Conservation (phyloP, 2,113 vertebrate species). For the Coptodon bakossiorum region DNA sequence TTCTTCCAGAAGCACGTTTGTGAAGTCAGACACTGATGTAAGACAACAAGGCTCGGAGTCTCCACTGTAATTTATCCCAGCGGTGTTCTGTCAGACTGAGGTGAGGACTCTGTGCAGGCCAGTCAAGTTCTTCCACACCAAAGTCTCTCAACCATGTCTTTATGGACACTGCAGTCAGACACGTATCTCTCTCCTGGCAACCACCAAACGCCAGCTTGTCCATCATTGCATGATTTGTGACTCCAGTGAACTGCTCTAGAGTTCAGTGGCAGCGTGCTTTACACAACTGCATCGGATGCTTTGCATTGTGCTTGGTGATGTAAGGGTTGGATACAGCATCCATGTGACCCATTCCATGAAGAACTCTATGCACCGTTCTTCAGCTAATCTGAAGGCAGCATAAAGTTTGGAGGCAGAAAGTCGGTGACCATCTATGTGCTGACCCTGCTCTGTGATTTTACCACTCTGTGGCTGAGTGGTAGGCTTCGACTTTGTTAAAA, state of each 20-base stretch:
- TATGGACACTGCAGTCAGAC: background rate
- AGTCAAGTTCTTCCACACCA: background rate
- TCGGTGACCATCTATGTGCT: accelerated
- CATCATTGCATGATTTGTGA: background rate
- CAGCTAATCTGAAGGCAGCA: background rate
- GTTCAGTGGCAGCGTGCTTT: background rate
- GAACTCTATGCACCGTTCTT: background rate
- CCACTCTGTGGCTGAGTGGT: background rate
- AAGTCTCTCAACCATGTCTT: background rate
- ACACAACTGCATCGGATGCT: background rate
- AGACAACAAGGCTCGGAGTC: accelerated
- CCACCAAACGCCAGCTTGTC: background rate
- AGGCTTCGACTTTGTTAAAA: background rate
- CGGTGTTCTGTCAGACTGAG: background rate
- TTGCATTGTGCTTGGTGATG: background rate
- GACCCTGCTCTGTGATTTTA: background rate
- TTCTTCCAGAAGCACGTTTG: accelerated
- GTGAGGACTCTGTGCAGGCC: background rate
- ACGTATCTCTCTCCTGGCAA: accelerated
- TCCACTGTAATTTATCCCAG: background rate
- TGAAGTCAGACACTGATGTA: background rate
- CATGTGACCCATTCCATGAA: background rate
- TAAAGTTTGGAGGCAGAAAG: background rate
- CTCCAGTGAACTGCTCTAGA: background rate
- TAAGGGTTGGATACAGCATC: background rate